phyloP scores from a whole-genome alignment of 2,113 vertebrate genomes.

The Archilochus colubris region DNA sequence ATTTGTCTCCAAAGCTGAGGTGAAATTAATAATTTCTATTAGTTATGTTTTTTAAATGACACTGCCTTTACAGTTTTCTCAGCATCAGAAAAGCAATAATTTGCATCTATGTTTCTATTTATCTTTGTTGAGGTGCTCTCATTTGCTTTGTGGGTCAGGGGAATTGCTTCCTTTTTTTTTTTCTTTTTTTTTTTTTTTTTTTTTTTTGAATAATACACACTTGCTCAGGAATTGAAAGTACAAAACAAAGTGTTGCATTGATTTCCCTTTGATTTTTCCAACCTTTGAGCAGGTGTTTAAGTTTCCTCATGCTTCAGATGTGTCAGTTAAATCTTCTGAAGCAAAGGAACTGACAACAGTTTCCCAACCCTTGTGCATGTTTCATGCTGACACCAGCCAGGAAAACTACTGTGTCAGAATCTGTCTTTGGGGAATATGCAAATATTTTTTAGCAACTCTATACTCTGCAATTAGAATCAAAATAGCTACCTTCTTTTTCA shows the following conservation, averaged over 20 bases:
- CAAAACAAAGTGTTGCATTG: neutral
- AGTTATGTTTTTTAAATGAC: neutral
- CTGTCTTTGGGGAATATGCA: neutral
- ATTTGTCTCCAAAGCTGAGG: neutral
- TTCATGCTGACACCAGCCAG: neutral
- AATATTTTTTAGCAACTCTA: neutral
- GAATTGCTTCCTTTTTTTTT: neutral
- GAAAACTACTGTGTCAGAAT: neutral
- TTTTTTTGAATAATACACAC: neutral
- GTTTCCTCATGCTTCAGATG: neutral
- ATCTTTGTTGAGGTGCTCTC: neutral
- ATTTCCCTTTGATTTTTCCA: constrained; percentile 31
- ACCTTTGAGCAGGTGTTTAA: constrained; percentile 10
- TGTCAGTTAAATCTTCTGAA: neutral
- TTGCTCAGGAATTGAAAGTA: neutral
- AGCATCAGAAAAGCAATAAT: neutral
- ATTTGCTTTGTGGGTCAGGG: neutral
- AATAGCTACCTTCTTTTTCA: neutral
- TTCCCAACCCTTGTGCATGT: neutral
- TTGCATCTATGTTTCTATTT: neutral
- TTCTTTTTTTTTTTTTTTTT: neutral
- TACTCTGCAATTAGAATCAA: neutral
- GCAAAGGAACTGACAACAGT: neutral
- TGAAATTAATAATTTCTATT: neutral
- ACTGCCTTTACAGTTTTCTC: neutral